Evolutionary conservation across 2,888 invertebrate genomes (phyloP), one percentile per base, ranked within the genome.

Genomic region (Volucella bombylans): DNA sequence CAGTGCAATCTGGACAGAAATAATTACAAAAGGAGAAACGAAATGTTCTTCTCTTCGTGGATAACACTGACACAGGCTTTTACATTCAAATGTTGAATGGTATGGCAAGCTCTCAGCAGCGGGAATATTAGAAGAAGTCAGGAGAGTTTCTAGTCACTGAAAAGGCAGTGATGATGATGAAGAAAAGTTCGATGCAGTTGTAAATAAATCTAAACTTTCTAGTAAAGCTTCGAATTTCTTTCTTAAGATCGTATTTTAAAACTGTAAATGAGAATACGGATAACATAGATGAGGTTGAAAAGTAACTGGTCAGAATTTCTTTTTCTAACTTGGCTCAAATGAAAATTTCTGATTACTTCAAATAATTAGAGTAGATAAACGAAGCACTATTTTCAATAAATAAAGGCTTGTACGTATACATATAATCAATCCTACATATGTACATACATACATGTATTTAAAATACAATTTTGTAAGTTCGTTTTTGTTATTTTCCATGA

Each of bases 251-350:
- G 3, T 49, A 14, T 14, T 14, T 49, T 8, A 6, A 49, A n/a
- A 12, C 14, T 14, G 14, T 38, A 38, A 54, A 54, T 38, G n/a
- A 54, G 8, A n/a, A 54, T 12, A 4, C 54, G n/a, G n/a, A 54
- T 54, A 38, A 31, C n/a, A 54, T 54, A 4, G 54, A 54, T 54
- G 38, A 31, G 38, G 11, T 12, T 31, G 31, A 54, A 54, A n/a
- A 6, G 47, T 1, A 47, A n/a, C n/a, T 47, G 11, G 23, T 54
- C 11, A 54, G 8, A 31, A 31, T 54, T 12, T 31, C n/a, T 54
- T 54, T 54, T 54, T 54, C 31, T 12, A 54, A 54, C n/a, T 23
- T 31, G 12, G 31, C 23, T 11, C 54, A 54, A 54, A 31, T n/a
- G 12, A 31, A n/a, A n/a, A n/a, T n/a, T n/a, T n/a, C n/a, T n/a